phyloP scores from a whole-genome alignment of 2,888 invertebrate species.

The Ophraella communa region DNA sequence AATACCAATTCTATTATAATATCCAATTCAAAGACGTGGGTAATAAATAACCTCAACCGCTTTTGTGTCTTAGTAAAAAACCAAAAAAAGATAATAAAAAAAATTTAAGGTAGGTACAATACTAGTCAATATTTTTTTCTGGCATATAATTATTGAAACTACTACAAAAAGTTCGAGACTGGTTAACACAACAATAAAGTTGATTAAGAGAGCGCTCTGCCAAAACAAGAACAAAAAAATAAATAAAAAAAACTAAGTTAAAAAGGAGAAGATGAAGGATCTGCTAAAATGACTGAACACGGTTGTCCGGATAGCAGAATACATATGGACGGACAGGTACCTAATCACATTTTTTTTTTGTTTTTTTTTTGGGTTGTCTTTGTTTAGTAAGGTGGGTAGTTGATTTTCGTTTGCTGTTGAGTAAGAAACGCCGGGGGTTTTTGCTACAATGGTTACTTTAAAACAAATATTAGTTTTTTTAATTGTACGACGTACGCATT shows the following conservation, averaged over 20 bases:
- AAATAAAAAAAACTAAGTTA: conserved; percentile 21
- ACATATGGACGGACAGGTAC: conserved; percentile 32
- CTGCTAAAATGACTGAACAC: conserved; percentile 31
- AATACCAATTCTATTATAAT: background rate
- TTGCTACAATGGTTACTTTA: conserved; percentile 2
- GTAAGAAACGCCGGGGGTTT: background rate
- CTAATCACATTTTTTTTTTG: conserved; percentile 29
- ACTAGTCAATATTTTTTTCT: conserved; percentile 34
- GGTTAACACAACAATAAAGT: conserved; percentile 44
- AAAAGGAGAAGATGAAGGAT: conserved; percentile 1
- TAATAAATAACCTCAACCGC: background rate
- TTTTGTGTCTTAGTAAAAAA: background rate
- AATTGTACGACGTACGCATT: background rate
- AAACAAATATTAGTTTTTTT: background rate
- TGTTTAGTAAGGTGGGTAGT: conserved; percentile 26
- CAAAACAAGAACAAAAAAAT: conserved; percentile 31
- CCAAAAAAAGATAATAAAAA: conserved; percentile 12
- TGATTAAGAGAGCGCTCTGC: conserved; percentile 38
- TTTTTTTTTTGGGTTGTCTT: conserved; percentile 19
- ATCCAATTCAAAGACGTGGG: background rate
- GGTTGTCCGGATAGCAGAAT: conserved; percentile 24
- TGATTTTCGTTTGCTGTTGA: conserved; percentile 30
- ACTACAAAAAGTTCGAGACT: conserved; percentile 32
- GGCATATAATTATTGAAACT: conserved; percentile 31
- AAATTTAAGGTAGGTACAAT: conserved; percentile 33